phyloP scores from a whole-genome alignment of 2,113 vertebrate species.

The Saimiri boliviensis region DNA sequence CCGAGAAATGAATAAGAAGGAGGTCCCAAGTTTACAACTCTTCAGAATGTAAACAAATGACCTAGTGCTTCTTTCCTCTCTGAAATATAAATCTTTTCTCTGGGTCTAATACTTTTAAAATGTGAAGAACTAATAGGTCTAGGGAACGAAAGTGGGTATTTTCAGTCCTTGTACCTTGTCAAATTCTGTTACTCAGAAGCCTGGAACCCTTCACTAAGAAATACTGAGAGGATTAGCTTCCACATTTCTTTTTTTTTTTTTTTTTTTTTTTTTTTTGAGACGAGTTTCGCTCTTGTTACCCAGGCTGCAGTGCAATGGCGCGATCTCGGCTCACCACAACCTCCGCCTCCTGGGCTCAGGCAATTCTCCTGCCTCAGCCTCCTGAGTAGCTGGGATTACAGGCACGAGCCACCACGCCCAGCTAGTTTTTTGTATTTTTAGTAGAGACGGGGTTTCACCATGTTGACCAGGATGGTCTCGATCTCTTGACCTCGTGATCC shows the following conservation, averaged over 20 bases:
- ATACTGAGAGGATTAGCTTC: neutral
- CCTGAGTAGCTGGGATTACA: too few relatives aligned
- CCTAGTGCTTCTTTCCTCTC: neutral
- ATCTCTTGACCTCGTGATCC: too few relatives aligned
- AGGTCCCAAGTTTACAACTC: neutral
- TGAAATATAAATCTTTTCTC: neutral
- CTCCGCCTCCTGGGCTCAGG: too few relatives aligned
- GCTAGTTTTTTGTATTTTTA: too few relatives aligned
- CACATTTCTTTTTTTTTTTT: neutral
- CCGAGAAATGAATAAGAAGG: neutral
- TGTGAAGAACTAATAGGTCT: neutral
- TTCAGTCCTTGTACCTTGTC: neutral
- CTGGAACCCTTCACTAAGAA: neutral
- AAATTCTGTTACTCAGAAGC: neutral
- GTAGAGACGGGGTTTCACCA: too few relatives aligned
- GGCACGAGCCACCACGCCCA: too few relatives aligned
- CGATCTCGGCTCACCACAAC: too few relatives aligned
- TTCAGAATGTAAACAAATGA: neutral
- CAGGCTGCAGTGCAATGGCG: too few relatives aligned
- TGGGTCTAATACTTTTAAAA: neutral
- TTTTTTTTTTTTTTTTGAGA: neutral
- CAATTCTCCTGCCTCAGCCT: too few relatives aligned
- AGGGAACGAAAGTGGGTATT: neutral
- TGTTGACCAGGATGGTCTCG: too few relatives aligned
- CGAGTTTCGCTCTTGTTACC: too few relatives aligned